Percentiles rank a stretch among this genome's conserved stretches.
These are phyloP conservation scores for Petrolisthes cinctipes DNA, from an alignment of 2,888 invertebrate genomes.

Conservation along the genomic window DNA sequence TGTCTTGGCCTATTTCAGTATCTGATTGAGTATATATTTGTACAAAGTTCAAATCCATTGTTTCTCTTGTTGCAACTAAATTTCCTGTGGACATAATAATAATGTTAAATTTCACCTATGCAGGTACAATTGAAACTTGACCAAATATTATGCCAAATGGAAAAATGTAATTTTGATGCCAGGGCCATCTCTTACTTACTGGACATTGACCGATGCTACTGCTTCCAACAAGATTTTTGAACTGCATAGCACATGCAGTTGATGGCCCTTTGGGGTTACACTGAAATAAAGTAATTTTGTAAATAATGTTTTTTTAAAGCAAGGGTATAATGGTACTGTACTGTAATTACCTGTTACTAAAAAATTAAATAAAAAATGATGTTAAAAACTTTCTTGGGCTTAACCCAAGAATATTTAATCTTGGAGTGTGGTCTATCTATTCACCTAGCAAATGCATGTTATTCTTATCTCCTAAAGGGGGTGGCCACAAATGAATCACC, in stretches of 20 bases:
- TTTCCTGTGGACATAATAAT: conserved; percentile 8
- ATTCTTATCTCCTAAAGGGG: no score
- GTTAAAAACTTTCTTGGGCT: no score
- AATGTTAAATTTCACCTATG: not conserved
- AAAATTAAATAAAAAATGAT: no score
- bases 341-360: no score
- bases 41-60: no score
- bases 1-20: no score
- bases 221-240: conserved; percentile 52
- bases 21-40: no score
- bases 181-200: conserved; percentile 57
- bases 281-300: conserved; percentile 61
- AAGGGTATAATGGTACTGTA: no score
- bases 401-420: no score
- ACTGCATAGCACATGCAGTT: conserved; percentile 47
- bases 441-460: no score
- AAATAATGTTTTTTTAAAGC: conserved; percentile 30
- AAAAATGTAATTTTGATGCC: conserved; percentile 39
- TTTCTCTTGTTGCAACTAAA: not conserved
- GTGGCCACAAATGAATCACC: no score
- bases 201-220: conserved; percentile 45
- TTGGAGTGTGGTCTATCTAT: no score
- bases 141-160: conserved; percentile 16
- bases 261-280: conserved; percentile 56
- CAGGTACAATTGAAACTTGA: not conserved